A percentile compares a stretch with the other conserved stretches of the same genome.
Conservation (phyloP, 37 sponge, comb jelly and placozoan genomes). For the Eunapius fragilis region DNA sequence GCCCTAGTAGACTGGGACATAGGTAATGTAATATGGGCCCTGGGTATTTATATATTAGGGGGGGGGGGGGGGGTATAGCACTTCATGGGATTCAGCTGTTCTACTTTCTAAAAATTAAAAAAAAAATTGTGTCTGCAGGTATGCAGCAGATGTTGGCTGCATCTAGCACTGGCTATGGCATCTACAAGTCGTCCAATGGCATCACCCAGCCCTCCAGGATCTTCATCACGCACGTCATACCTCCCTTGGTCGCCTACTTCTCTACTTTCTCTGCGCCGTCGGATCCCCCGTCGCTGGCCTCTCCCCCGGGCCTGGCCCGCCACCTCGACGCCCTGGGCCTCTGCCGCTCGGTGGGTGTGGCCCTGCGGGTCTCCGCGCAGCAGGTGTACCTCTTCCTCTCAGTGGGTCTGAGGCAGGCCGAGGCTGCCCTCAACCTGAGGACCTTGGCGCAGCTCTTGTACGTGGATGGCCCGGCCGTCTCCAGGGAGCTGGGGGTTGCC, state of each 20-base stretch:
- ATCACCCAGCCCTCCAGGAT: not conserved
- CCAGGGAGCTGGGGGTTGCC: not conserved
- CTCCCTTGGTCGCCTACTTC: not conserved
- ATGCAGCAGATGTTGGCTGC: not conserved
- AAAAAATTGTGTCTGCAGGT: not conserved
- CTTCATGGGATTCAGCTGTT: no score
- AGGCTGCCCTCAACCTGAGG: not conserved
- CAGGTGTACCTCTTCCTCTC: not conserved
- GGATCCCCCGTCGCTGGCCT: not conserved
- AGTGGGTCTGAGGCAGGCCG: not conserved
- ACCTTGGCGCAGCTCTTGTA: not conserved
- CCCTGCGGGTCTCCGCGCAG: not conserved
- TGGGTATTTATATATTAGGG: no score
- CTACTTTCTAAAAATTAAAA: no score
- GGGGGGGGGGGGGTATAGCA: no score
- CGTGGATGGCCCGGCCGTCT: not conserved
- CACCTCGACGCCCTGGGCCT: not conserved
- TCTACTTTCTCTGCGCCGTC: not conserved
- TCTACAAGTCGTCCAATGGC: not conserved
- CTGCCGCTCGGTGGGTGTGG: not conserved
- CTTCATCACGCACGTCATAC: not conserved
- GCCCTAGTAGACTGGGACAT: conserved; percentile 19
- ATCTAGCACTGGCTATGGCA: not conserved
- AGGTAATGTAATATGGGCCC: conserved; percentile 5
- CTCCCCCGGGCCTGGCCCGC: not conserved